These are phyloP conservation scores for Scolopax rusticola DNA, from an alignment of 2,797 vertebrate species.

Conservation along the genomic window DNA sequence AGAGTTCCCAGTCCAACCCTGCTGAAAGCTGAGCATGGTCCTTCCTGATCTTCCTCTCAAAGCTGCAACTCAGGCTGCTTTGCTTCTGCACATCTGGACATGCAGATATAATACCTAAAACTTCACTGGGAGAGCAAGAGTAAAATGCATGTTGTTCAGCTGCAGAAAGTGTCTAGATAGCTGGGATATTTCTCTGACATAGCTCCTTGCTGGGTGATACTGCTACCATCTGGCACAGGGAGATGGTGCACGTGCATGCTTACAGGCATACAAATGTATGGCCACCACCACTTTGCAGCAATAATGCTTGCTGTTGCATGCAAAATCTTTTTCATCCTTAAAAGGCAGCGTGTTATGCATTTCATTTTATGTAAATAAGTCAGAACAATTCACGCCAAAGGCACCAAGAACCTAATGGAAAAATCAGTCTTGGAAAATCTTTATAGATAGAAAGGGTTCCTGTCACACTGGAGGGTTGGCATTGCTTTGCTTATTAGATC, in stretches of 20 bases:
- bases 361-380: background rate
- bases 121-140: background rate
- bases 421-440: background rate
- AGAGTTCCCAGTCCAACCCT: background rate
- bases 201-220: background rate
- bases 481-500: background rate
- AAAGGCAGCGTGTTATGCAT: background rate
- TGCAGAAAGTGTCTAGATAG: background rate
- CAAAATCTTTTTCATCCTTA: background rate
- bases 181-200: background rate
- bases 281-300: background rate
- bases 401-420: background rate
- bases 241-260: rapidly evolving
- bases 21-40: background rate
- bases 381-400: background rate
- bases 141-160: background rate
- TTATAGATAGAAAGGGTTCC: background rate
- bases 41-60: background rate
- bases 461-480: background rate
- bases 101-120: background rate
- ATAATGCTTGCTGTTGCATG: background rate
- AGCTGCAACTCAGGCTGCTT: background rate
- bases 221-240: background rate
- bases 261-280: rapidly evolving
- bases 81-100: background rate